Base-by-base conservation (phyloP, 1,140 invertebrate species). In the Drosophila athabasca region DNA sequence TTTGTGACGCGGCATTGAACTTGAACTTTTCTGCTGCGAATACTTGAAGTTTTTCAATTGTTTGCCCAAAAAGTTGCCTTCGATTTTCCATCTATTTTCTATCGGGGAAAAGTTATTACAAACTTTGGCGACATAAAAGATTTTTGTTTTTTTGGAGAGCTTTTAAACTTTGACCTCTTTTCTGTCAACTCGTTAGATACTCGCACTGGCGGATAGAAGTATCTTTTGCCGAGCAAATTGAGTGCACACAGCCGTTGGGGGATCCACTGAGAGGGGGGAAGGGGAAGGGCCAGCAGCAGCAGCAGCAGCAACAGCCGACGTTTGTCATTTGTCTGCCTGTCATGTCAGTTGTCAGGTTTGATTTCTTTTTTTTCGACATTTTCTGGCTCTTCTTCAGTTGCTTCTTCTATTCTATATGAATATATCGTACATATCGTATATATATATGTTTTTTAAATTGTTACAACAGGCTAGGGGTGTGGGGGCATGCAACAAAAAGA, bases 281-380 rank as follows among this genome's bases (percentile, higher is more conserved):
- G n/a, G n/a, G n/a, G n/a, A n/a, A n/a, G n/a, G 31, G 8, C 29
- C 29, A 31, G 62, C 62, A n/a, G n/a, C 62, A 29, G 29, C 29
- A n/a, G n/a, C 29, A 29, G 29, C 29, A 8, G 7, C 44, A 35
- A 24, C 9, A 39, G 62, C 62, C 72, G 83, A 89, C 83, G 58
- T 88, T 82, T 88, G 83, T 88, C 83, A 88, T 88, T 88, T 88
- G 84, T 88, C 84, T 83, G 84, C 83, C 35, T 83, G 84, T 88
- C 83, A 83, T 88, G 83, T 88, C 84, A 79, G 83, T 83, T 88
- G 83, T 88, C 83, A 88, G 59, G 68, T 88, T 88, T 88, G 83
- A 88, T 88, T 88, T 81, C n/a, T n/a, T n/a, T n/a, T n/a, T n/a
- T 87, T 88, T 61, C 79, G 11, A 82, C 83, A 83, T 66, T 75